These are phyloP conservation scores for Marronus borbonicus DNA, from an alignment of 2,888 invertebrate genomes.

Conservation along the genomic window DNA sequence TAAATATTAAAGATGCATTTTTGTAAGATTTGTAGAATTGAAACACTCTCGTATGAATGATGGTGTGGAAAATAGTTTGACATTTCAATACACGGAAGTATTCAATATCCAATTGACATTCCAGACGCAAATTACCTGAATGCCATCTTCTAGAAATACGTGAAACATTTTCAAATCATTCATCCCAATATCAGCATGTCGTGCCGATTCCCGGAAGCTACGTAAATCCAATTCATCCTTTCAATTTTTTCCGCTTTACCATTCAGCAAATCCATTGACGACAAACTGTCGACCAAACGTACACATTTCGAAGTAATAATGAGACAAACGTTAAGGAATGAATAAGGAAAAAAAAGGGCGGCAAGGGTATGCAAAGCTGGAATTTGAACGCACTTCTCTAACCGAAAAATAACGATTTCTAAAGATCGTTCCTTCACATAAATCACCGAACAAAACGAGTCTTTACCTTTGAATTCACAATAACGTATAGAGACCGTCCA, in stretches of 20 bases:
- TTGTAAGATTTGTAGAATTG: too few species aligned
- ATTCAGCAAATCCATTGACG: slow-evolving; percentile 21
- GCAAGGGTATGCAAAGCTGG: slow-evolving; percentile 12
- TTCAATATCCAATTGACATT: too few species aligned
- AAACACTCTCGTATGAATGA: too few species aligned
- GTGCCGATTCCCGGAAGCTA: slow-evolving; percentile 11
- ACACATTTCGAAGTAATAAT: not conserved
- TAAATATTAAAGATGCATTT: too few species aligned
- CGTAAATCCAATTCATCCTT: slow-evolving; percentile 8
- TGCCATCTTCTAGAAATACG: not conserved
- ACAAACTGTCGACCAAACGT: not conserved
- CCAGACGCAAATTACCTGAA: not conserved
- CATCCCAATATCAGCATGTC: slow-evolving; percentile 1
- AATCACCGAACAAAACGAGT: slow-evolving; percentile 41
- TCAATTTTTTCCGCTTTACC: not conserved
- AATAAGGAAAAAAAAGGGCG: not conserved
- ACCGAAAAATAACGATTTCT: slow-evolving; percentile 44
- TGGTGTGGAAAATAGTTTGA: too few species aligned
- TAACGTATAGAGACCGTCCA: slow-evolving; percentile 11
- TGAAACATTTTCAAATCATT: slow-evolving; percentile 5
- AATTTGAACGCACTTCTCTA: slow-evolving; percentile 21
- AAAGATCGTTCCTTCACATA: slow-evolving; percentile 35
- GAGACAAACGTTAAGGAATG: slow-evolving; percentile 12
- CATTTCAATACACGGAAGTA: too few species aligned
- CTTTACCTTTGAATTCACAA: slow-evolving; percentile 37